phyloP scores from a whole-genome alignment of 1,140 invertebrate species.

The Drosophila arizonae region DNA sequence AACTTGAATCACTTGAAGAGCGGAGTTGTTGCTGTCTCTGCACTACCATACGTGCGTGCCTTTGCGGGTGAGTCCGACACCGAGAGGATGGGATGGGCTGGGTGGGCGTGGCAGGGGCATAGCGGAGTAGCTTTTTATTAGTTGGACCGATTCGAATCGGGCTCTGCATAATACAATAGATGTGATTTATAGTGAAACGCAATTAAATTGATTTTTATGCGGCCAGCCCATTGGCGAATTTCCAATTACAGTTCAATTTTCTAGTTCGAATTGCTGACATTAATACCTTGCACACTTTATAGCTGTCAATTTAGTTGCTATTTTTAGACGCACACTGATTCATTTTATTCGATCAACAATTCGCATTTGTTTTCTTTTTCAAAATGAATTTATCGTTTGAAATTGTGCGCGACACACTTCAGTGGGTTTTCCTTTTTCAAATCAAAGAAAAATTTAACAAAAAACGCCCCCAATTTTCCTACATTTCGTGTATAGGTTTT shows the following conservation, averaged over 20 bases:
- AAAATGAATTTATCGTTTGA: constrained; percentile 64
- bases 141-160: neutral
- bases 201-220: constrained; percentile 36
- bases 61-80: constrained; percentile 59
- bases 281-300: constrained; percentile 47
- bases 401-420: constrained; percentile 66
- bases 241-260: constrained; percentile 65
- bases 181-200: constrained; percentile 31
- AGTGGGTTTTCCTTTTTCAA: constrained; percentile 47
- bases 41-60: constrained; percentile 34
- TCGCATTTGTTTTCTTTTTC: constrained; percentile 26
- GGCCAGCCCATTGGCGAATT: constrained; percentile 54
- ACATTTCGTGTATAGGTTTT: constrained; percentile 21
- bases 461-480: constrained; percentile 28
- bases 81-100: no score
- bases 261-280: constrained; percentile 71
- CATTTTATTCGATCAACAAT: constrained; percentile 30
- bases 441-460: constrained; percentile 39
- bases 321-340: constrained; percentile 36
- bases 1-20: constrained; percentile 32
- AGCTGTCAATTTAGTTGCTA: constrained; percentile 29
- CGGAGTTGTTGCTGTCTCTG: constrained; percentile 31
- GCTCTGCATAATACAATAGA: constrained; percentile 9
- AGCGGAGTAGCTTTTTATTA: neutral
- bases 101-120: neutral